Conservation (phyloP, 2,888 invertebrate species). For the Apotomis capreana region DNA sequence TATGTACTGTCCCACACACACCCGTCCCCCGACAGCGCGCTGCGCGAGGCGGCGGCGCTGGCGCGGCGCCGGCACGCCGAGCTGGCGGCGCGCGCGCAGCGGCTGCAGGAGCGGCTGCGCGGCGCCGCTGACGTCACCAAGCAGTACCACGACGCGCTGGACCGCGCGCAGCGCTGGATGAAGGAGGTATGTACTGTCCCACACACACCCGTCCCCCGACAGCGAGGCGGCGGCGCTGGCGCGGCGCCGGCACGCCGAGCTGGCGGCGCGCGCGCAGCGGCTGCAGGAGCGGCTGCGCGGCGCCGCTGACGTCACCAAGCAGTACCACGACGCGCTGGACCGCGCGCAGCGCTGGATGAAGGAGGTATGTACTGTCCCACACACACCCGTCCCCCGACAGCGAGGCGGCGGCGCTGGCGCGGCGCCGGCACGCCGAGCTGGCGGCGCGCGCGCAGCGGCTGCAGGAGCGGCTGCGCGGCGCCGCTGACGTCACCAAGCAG, state of each 20-base stretch:
- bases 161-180: constrained; percentile 91
- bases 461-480: constrained; percentile 90
- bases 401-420: constrained; percentile 90
- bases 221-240: constrained; percentile 91
- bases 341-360: constrained; percentile 91
- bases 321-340: constrained; percentile 93
- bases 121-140: constrained; percentile 85
- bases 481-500: constrained; percentile 83
- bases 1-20: constrained; percentile 88
- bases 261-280: constrained; percentile 91
- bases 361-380: constrained; percentile 87
- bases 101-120: constrained; percentile 91
- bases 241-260: constrained; percentile 90
- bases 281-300: constrained; percentile 92
- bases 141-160: constrained; percentile 92
- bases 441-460: constrained; percentile 91
- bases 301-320: constrained; percentile 82
- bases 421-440: constrained; percentile 91
- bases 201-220: constrained; percentile 87
- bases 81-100: constrained; percentile 91
- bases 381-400: constrained; percentile 86
- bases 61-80: constrained; percentile 92
- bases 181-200: constrained; percentile 87
- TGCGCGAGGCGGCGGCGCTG: constrained; percentile 89
- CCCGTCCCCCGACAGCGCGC: constrained; percentile 85